Evolutionary conservation across 2,113 vertebrate genomes (phyloP).

Genomic region (Orthochromis malagaraziensis): DNA sequence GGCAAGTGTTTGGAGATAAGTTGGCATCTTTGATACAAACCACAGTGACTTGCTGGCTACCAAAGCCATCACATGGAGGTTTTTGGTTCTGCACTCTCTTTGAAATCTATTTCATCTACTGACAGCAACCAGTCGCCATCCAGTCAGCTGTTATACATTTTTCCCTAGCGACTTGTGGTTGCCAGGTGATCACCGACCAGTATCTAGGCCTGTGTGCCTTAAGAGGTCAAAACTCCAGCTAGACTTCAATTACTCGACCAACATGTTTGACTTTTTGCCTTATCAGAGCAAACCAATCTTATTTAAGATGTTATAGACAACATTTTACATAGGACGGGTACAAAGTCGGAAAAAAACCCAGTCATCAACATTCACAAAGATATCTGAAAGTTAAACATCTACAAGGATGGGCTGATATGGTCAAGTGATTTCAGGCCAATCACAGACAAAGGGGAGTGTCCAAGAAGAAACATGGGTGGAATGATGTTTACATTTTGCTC

Average conservation of each 20-base stretch:
- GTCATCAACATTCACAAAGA: background rate
- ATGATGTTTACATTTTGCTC: background rate
- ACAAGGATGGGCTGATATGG: fast-evolving
- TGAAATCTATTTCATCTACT: background rate
- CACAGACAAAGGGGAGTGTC: background rate
- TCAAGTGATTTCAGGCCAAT: background rate
- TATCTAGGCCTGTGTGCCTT: background rate
- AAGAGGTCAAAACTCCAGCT: background rate
- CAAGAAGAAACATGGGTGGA: background rate
- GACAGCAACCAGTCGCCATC: background rate
- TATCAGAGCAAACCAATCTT: background rate
- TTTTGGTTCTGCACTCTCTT: background rate
- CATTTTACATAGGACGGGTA: fast-evolving
- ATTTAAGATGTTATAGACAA: background rate
- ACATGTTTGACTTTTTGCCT: background rate
- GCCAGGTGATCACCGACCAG: background rate
- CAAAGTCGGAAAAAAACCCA: background rate
- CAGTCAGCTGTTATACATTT: background rate
- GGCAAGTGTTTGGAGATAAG: background rate
- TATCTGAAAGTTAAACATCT: background rate
- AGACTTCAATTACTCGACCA: background rate
- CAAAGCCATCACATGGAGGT: background rate
- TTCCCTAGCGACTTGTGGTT: background rate
- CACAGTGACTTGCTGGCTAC: background rate
- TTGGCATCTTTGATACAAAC: background rate